These are phyloP conservation scores for Lepus townsendii DNA, from an alignment of 2,797 vertebrate genomes.

Conservation along the genomic window DNA sequence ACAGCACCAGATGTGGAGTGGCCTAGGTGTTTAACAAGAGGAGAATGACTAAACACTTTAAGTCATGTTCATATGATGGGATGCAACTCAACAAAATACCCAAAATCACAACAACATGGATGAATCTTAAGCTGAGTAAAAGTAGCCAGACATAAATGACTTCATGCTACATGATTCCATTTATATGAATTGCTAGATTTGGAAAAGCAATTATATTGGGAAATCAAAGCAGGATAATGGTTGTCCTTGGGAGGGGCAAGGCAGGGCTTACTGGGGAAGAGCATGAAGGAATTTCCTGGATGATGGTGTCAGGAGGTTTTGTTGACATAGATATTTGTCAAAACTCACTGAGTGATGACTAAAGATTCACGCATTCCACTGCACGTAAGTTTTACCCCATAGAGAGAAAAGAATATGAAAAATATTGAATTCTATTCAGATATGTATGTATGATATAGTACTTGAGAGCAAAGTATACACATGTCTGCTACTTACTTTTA, in stretches of 20 bases:
- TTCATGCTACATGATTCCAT: background rate
- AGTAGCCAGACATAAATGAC: background rate
- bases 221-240: background rate
- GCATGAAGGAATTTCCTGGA: background rate
- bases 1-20: background rate
- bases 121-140: background rate
- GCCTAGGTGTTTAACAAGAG: background rate
- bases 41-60: background rate
- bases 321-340: background rate
- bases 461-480: slow-evolving; percentile 12
- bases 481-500: background rate
- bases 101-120: background rate
- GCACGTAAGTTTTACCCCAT: slow-evolving; percentile 16
- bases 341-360: background rate
- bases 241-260: background rate
- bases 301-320: background rate
- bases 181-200: background rate
- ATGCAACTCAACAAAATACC: background rate
- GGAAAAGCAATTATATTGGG: background rate
- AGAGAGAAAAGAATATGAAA: background rate
- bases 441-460: background rate
- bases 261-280: background rate
- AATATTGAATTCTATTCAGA: slow-evolving; percentile 23
- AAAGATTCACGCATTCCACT: background rate
- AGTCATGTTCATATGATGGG: background rate